Evolutionary conservation across 2,888 invertebrate genomes (phyloP), one percentile per base, ranked within the genome.

Genomic region (Odiellus spinosus): DNA sequence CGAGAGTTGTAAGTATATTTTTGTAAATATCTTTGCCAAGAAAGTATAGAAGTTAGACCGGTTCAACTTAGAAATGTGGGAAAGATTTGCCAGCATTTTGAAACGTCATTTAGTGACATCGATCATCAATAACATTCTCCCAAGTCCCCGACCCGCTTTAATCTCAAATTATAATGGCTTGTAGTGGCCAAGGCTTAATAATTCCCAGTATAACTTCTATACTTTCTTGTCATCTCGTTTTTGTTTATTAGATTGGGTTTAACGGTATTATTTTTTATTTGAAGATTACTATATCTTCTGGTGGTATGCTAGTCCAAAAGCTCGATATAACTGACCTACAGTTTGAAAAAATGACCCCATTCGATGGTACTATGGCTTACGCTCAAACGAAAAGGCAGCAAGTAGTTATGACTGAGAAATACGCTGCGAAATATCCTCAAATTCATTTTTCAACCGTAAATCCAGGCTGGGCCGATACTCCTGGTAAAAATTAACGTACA

Each of bases 401-500:
- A 58, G 61, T 63, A 18, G 47, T 65, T 3, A 64, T 70, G 64
- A 62, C 64, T 14, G 65, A 67, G 50, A 58, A 63, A 53, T 65
- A 63, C 53, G 66, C 68, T 11, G 59, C 60, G 43, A 55, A 57
- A 33, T 59, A 64, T 53, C 63, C 67, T 14, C 58, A 60, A n/a
- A 58, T 70, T 26, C 67, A 66, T 56, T 70, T 68, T 57, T 67
- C 66, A 12, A 58, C 62, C 17, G 67, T 68, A 68, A 70, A 71
- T 52, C 71, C 71, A 15, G 71, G 70, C 11, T 70, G 70, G 70
- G 66, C 67, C 3, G 69, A 67, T 50, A 71, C 69, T n/a, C 67
- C 67, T 47, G 67, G 59, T 64, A 12, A 46, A 34, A 18, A 33
- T n/a, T 10, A 14, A 10, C 10, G 12, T 15, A 36, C 17, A n/a